Percentiles rank a stretch among this genome's conserved stretches.
phyloP scores from a whole-genome alignment of 2,888 invertebrate species.

The Graphium colonna region DNA sequence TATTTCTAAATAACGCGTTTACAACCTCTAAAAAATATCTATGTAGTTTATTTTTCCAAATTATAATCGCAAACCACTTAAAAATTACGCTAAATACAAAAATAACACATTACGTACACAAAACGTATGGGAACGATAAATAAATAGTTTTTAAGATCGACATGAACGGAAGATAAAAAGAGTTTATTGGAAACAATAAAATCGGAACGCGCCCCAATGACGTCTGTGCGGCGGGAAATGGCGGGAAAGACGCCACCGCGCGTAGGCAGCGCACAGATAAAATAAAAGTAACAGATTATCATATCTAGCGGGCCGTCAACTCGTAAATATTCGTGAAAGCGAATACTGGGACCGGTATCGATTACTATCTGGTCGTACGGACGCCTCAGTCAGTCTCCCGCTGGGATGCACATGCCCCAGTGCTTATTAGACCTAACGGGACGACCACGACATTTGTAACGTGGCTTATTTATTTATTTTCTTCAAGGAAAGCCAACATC shows the following conservation, averaged over 20 bases:
- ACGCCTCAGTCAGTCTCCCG: constrained; percentile 54
- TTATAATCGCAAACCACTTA: background rate
- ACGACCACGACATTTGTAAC: constrained; percentile 27
- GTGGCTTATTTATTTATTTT: too few species aligned
- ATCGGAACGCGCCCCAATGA: constrained; percentile 10
- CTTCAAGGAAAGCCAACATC: too few species aligned
- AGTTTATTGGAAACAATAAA: constrained; percentile 21
- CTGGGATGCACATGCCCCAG: constrained; percentile 36
- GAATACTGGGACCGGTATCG: constrained; percentile 48
- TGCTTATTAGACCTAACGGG: constrained; percentile 21
- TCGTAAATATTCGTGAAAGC: constrained; percentile 53
- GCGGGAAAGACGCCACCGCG: constrained; percentile 25
- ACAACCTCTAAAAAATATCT: too few species aligned
- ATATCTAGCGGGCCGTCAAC: constrained; percentile 38
- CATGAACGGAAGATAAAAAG: constrained; percentile 9
- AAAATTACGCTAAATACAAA: background rate
- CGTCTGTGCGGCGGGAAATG: constrained; percentile 8
- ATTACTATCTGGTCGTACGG: constrained; percentile 53
- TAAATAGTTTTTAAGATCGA: constrained; percentile 6
- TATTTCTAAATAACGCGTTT: too few species aligned
- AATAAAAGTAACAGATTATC: constrained; percentile 52
- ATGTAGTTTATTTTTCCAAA: too few species aligned
- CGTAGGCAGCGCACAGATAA: constrained; percentile 43
- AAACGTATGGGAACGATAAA: background rate
- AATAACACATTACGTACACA: background rate